These are phyloP conservation scores for Entomobrya proxima DNA, from an alignment of 2,888 invertebrate species.

Conservation along the genomic window DNA sequence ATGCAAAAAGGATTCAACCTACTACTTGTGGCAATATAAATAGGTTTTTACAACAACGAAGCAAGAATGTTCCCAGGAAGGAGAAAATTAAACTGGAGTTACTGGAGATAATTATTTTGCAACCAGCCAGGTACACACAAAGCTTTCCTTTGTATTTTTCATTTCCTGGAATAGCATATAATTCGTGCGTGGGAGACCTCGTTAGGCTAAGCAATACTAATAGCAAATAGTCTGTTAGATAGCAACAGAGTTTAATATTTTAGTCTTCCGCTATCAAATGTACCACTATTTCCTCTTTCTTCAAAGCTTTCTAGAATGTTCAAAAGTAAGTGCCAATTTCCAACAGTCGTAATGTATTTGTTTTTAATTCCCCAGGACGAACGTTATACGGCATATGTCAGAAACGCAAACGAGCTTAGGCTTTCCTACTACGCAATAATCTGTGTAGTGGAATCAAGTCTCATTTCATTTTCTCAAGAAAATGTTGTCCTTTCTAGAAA, in stretches of 20 bases:
- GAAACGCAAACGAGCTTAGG: neutral
- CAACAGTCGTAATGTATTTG: constrained; percentile 14
- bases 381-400: neutral
- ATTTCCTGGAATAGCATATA: neutral
- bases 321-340: constrained; percentile 34
- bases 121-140: neutral
- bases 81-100: constrained; percentile 20
- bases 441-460: neutral
- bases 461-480: constrained; percentile 27
- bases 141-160: neutral
- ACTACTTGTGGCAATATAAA: constrained; percentile 1
- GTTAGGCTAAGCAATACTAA: constrained; percentile 7
- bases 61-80: constrained; percentile 11
- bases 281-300: neutral
- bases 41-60: neutral
- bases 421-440: neutral
- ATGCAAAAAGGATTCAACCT: neutral
- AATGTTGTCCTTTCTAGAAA: neutral
- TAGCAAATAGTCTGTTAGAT: constrained; percentile 14
- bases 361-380: constrained; percentile 34
- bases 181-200: neutral
- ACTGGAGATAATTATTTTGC: constrained; percentile 25
- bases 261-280: neutral
- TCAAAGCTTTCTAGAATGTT: neutral
- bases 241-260: too few species aligned